These are phyloP conservation scores for Panthera tigris DNA, from an alignment of 2,113 vertebrate species.

Conservation along the genomic window DNA sequence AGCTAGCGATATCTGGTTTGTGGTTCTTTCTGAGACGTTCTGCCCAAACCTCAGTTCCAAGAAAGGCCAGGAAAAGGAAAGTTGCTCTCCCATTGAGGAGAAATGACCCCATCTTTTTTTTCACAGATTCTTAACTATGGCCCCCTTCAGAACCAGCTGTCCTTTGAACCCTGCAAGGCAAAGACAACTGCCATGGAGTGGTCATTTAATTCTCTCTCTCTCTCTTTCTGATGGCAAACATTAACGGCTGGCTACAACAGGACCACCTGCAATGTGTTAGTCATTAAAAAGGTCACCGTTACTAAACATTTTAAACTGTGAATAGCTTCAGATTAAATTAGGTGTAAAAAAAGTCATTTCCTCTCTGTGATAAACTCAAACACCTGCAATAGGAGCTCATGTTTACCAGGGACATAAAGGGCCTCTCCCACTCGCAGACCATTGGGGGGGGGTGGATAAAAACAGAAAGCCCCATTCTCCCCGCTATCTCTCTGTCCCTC, in stretches of 20 bases:
- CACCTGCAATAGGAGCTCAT: conserved; percentile 89
- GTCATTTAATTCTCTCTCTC: conserved; percentile 80
- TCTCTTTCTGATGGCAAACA: conserved; percentile 77
- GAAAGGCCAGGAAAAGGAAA: conserved; percentile 56
- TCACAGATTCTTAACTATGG: conserved; percentile 67
- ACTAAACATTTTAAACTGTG: conserved; percentile 95
- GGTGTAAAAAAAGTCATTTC: conserved; percentile 99
- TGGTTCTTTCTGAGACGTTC: conserved; percentile 27
- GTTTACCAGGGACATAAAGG: conserved; percentile 84
- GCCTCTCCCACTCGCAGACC: conserved; percentile 72
- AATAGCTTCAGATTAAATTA: conserved; percentile 99
- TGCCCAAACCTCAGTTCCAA: conserved; percentile 23
- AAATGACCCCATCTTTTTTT: conserved; percentile 20
- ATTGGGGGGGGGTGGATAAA: conserved; percentile 54
- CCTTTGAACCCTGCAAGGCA: conserved; percentile 80
- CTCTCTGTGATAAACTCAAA: conserved; percentile 94
- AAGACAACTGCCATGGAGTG: conserved; percentile 78
- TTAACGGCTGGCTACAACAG: conserved; percentile 83
- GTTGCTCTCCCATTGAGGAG: conserved; percentile 49
- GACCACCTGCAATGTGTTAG: conserved; percentile 98
- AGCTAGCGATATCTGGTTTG: background rate
- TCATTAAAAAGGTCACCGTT: conserved; percentile 97
- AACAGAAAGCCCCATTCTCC: conserved; percentile 66
- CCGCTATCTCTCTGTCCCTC: conserved; percentile 70
- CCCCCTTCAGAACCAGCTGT: conserved; percentile 80